Base-by-base conservation (phyloP, 2,113 vertebrate species). In the Anolis carolinensis region DNA sequence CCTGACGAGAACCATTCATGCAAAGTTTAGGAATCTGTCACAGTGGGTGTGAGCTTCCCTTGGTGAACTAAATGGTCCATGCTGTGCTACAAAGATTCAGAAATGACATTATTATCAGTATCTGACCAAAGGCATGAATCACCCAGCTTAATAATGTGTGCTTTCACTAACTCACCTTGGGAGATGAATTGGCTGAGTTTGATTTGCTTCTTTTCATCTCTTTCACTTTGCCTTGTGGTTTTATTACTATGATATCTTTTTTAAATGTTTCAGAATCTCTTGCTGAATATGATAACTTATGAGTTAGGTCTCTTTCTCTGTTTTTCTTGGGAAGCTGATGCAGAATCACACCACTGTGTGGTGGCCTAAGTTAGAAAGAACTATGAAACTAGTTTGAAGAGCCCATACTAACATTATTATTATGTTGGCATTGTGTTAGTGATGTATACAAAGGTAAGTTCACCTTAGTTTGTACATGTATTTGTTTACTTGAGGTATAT, bases 51-150 rank as follows among this genome's bases (percentile, higher is more conserved):
- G 87, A 93, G 79, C 52, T 87, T 90, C 62, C 91, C 86, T 65
- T 81, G 90, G 70, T 91, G 94, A 94, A 91, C 88, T 91, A 93
- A 94, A 90, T 93, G 86, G 79, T 93, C 93, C 89, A 92, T 91
- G 71, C 90, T 95, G 79, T 93, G 83, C 68, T 90, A 89, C 39
- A 71, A 87, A 84, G 71, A 75, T 95, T 84, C 89, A 75, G 87
- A 94, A 91, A 93, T 67, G 0, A 65, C 79, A 14, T 70, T 87
- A 73, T 92, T 92, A 83, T 77, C 48, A 88, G 83, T 82, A 79
- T 63, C 91, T 62, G 86, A 86, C 32, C 88, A 72, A 88, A 87
- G 83, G 74, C 91, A 87, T 92, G 92, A 94, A 93, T 95, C 90
- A 92, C 27, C 81, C 79, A 90, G 75, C 79, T 93, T 95, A 93